Evolutionary conservation across 2,888 invertebrate species (phyloP).

Genomic region (Lasioglossum oenotherae): DNA sequence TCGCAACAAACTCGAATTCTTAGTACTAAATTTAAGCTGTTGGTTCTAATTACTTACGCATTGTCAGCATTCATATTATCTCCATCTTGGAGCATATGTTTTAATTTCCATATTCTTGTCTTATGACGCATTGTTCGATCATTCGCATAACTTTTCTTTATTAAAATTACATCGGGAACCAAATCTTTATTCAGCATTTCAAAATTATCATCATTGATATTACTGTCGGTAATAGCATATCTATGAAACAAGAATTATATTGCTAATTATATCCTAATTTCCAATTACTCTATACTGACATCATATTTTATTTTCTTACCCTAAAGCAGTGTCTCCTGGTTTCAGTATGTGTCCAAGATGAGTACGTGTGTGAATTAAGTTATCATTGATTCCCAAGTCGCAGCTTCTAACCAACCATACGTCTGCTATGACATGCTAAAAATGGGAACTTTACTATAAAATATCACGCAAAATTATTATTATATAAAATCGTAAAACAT

Average conservation of each 20-base stretch:
- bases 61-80: constrained; percentile 88
- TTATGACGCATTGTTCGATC: constrained; percentile 90
- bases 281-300: not conserved
- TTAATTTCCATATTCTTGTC: constrained; percentile 95
- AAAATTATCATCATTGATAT: constrained; percentile 95
- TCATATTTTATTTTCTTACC: constrained; percentile 86
- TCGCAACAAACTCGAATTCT: too few species aligned
- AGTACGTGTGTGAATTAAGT: constrained; percentile 93
- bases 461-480: not conserved
- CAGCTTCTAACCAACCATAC: constrained; percentile 96
- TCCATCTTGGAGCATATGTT: constrained; percentile 91
- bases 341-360: constrained; percentile 97
- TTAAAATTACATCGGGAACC: constrained; percentile 96
- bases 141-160: constrained; percentile 93
- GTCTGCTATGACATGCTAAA: constrained; percentile 93
- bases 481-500: not conserved
- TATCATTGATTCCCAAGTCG: constrained; percentile 93
- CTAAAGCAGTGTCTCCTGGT: constrained; percentile 96
- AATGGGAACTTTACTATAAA: constrained; percentile 8
- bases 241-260: constrained; percentile 84
- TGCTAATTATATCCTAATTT: not conserved
- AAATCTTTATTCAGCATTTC: constrained; percentile 90
- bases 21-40: not conserved
- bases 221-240: constrained; percentile 95
- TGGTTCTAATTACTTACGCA: constrained; percentile 84